These are phyloP conservation scores for Mercenaria mercenaria DNA, from an alignment of 1,140 invertebrate species.

Conservation along the genomic window DNA sequence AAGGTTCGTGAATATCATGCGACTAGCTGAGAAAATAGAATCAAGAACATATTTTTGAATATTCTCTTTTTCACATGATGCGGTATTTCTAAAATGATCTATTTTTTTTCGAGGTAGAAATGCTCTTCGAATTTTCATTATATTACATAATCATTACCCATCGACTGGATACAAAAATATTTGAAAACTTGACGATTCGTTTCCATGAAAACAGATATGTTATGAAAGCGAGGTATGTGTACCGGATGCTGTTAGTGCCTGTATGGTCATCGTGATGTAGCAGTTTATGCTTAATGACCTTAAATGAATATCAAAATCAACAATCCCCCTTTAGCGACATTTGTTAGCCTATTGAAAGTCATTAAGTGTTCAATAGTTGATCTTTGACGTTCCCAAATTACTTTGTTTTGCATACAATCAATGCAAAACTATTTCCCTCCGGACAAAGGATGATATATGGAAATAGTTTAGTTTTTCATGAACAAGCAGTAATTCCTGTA, in stretches of 20 bases:
- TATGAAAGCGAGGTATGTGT: no score
- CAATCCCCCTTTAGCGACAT: background rate
- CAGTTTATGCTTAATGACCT: background rate
- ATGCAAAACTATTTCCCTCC: background rate
- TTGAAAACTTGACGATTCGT: no score
- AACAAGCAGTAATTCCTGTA: background rate
- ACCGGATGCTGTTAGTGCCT: background rate
- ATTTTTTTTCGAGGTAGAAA: no score
- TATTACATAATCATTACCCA: no score
- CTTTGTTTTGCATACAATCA: background rate
- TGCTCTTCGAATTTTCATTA: no score
- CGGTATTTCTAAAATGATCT: no score
- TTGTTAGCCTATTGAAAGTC: background rate
- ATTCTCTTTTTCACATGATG: no score
- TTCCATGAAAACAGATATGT: no score
- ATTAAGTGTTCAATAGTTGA: background rate
- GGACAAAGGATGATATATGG: background rate
- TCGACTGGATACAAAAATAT: no score
- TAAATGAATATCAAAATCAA: background rate
- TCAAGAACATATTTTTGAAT: no score
- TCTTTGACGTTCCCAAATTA: background rate
- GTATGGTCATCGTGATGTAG: background rate
- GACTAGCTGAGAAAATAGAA: no score
- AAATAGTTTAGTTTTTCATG: background rate
- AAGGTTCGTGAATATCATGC: no score